Evolutionary conservation across 2,888 invertebrate genomes (phyloP), one percentile per base, ranked within the genome.

Genomic region (Isoperla grammatica): DNA sequence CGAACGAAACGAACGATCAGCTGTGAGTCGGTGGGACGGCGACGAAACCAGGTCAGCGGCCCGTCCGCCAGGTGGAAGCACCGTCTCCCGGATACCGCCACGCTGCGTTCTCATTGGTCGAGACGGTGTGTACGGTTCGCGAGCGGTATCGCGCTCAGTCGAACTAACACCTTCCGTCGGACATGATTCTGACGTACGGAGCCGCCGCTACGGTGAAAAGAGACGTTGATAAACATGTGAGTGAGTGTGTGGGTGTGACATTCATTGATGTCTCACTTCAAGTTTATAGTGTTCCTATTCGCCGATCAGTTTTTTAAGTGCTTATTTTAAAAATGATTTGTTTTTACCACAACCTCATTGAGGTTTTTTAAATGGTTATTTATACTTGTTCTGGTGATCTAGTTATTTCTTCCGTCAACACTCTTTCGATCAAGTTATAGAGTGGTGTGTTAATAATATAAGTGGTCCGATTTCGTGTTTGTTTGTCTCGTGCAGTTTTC

Each of bases 21-120:
- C 61, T 61, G 61, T 56, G 50, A 40, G 56, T 39, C 42, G 40
- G 23, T 13, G 43, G n/a, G 50, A n/a, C n/a, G n/a, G n/a, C 45
- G 2, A 15, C 11, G 58, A 22, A 61, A 48, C 49, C 59, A 59
- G 63, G 61, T 60, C 57, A 60, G 50, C 55, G 60, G 63, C 60
- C 56, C 54, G 59, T 53, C 61, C 56, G 46, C 45, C 60, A 63
- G 64, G 64, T 59, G 64, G 56, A 61, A 54, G 54, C 53, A 40
- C 58, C 23, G 61, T 59, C 63, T 64, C 63, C 64, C 64, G 64
- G 64, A 64, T 64, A 29, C 29, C 29, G 29, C 57, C 61, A 23
- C 46, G 45, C 54, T 39, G 48, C 46, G 46, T 48, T 13, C 22
- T 37, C 42, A 63, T 63, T 63, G 63, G 63, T 20, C 49, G 63